A percentile compares a stretch with the other conserved stretches of the same genome.
phyloP scores from a whole-genome alignment of 2,888 invertebrate species.

The Neria commutata region DNA sequence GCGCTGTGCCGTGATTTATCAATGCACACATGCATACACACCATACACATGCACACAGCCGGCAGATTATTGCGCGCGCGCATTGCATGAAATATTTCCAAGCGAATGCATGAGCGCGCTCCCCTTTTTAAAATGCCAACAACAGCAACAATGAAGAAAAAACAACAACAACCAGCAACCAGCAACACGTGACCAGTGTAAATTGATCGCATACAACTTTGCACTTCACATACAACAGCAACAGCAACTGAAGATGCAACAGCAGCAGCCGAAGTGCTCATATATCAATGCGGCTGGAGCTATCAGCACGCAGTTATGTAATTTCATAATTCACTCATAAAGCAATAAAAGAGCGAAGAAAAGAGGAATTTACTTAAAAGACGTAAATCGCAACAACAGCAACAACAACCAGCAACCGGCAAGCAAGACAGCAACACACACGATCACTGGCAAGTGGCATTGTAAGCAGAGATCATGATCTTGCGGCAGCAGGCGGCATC shows the following conservation, averaged over 20 bases:
- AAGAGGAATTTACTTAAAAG: background rate
- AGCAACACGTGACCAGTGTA: slow-evolving; percentile 29
- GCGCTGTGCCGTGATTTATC: background rate
- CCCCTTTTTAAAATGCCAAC: background rate
- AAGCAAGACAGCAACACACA: no score
- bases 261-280: slow-evolving; percentile 16
- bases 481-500: background rate
- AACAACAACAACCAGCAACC: slow-evolving; percentile 2
- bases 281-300: slow-evolving; percentile 20
- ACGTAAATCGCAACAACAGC: slow-evolving; percentile 1
- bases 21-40: background rate
- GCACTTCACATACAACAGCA: background rate
- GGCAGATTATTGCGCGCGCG: no score
- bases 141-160: background rate
- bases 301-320: slow-evolving; percentile 28
- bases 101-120: background rate
- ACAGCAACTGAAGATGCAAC: slow-evolving; percentile 8
- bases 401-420: background rate
- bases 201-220: slow-evolving; percentile 22
- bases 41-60: no score
- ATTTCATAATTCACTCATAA: slow-evolving; percentile 43
- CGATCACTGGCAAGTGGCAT: no score
- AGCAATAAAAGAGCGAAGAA: slow-evolving; percentile 31
- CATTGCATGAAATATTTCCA: background rate
- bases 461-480: no score